Percentiles rank a stretch among this genome's conserved stretches.
phyloP scores from a whole-genome alignment of 2,888 invertebrate species.

The Calephelis perditalis region DNA sequence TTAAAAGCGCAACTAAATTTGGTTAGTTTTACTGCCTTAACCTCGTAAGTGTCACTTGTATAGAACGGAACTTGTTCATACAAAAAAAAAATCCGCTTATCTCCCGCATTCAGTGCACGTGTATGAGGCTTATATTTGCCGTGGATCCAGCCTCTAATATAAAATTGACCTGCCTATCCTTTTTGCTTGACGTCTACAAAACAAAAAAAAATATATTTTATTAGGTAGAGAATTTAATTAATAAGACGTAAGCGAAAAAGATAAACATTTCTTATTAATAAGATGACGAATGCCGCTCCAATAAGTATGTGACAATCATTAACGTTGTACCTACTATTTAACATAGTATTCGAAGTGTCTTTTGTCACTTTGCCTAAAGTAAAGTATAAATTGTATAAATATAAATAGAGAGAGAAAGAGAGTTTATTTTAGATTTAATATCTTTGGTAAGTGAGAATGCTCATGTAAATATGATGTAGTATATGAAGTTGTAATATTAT shows the following conservation, averaged over 20 bases:
- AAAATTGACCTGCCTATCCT: neutral
- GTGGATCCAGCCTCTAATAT: too few species aligned
- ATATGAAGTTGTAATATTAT: constrained; percentile 63
- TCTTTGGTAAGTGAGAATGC: constrained; percentile 73
- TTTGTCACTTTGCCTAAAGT: constrained; percentile 67
- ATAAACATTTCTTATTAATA: neutral
- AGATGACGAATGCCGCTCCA: neutral
- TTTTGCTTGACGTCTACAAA: neutral
- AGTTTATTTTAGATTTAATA: constrained; percentile 68
- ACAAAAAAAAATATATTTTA: neutral
- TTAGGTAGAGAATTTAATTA: neutral
- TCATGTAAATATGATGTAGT: constrained; percentile 76
- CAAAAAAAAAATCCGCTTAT: too few species aligned
- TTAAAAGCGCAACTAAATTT: too few species aligned
- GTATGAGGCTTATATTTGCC: too few species aligned
- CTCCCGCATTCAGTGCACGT: too few species aligned
- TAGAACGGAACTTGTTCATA: too few species aligned
- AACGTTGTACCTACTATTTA: constrained; percentile 29
- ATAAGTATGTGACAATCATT: neutral
- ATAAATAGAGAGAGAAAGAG: constrained; percentile 67
- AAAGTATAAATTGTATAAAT: constrained; percentile 56
- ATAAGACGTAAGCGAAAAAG: neutral
- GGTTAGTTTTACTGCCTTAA: too few species aligned
- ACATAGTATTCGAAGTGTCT: constrained; percentile 40
- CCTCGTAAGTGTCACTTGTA: too few species aligned